Conservation (phyloP, 2,888 invertebrate species). For the Drosophila meridiana region DNA sequence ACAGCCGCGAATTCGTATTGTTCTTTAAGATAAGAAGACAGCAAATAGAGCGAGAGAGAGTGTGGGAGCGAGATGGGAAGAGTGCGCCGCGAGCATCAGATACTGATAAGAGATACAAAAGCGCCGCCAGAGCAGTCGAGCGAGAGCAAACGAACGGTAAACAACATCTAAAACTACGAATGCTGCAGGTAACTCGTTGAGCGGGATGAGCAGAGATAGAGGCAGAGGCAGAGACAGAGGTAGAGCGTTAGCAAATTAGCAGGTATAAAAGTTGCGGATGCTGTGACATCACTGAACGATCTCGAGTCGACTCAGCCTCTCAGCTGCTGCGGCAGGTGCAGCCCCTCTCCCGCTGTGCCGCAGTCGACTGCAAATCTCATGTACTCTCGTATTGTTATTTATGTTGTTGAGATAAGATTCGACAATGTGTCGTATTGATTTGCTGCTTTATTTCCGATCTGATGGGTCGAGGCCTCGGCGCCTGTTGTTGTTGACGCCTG, state of each 20-base stretch:
- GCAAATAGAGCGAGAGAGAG: conserved; percentile 23
- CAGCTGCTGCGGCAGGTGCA: conserved; percentile 32
- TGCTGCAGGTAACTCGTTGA: conserved; percentile 30
- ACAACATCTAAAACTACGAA: conserved; percentile 24
- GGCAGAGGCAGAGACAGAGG: background rate
- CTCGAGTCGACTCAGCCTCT: background rate
- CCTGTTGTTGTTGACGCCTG: conserved; percentile 8
- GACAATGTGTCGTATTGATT: conserved; percentile 30
- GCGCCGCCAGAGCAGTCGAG: conserved; percentile 6
- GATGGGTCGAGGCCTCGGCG: conserved; percentile 35
- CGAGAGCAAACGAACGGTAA: conserved; percentile 32
- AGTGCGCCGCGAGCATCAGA: conserved; percentile 39
- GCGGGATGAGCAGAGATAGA: background rate
- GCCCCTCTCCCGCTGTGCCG: conserved; percentile 8
- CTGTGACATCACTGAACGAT: conserved; percentile 22
- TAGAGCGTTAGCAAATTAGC: conserved; percentile 53
- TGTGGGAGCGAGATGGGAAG: conserved; percentile 1
- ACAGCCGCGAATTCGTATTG: conserved; percentile 57
- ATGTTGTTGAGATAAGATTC: conserved; percentile 68
- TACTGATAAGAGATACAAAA: conserved; percentile 53
- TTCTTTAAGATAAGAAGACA: conserved; percentile 71
- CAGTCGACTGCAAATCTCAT: conserved; percentile 29
- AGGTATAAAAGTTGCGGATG: conserved; percentile 45
- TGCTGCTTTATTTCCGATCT: conserved; percentile 60
- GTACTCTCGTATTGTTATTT: conserved; percentile 52